Conservation (phyloP, 2,113 vertebrate species). For the Scophthalmus maximus region DNA sequence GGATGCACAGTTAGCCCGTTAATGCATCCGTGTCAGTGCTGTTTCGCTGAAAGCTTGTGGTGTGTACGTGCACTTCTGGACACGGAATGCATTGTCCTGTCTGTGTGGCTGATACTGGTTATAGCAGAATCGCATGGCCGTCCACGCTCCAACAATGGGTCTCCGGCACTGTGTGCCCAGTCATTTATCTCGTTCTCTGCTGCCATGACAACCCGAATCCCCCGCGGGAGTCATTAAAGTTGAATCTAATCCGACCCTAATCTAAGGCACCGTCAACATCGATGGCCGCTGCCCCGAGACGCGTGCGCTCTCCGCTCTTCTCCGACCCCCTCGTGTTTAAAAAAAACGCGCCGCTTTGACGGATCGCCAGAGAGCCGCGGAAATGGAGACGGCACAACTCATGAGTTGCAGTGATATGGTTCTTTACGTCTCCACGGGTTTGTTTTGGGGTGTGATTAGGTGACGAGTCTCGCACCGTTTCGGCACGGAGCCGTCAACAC, state of each 20-base stretch:
- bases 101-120: neutral
- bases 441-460: too few species aligned
- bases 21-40: neutral
- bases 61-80: neutral
- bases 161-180: neutral
- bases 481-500: neutral
- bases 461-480: neutral
- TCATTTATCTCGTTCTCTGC: slow-evolving; percentile 42
- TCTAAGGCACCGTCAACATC: slow-evolving; percentile 26
- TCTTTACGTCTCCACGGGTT: neutral
- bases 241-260: slow-evolving; percentile 30
- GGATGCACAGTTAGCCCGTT: neutral
- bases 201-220: slow-evolving; percentile 27
- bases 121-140: neutral
- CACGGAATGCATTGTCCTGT: neutral
- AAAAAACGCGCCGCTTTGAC: neutral
- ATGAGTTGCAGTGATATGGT: neutral
- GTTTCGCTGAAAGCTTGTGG: neutral
- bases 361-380: neutral
- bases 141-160: neutral
- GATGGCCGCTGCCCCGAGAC: slow-evolving; percentile 8
- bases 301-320: slow-evolving; percentile 10
- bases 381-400: neutral
- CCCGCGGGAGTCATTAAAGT: slow-evolving; percentile 40
- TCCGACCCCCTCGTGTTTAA: neutral